Percentiles rank a stretch among this genome's conserved stretches.
Conservation (phyloP, 2,888 invertebrate species). For the Pollenia labialis region DNA sequence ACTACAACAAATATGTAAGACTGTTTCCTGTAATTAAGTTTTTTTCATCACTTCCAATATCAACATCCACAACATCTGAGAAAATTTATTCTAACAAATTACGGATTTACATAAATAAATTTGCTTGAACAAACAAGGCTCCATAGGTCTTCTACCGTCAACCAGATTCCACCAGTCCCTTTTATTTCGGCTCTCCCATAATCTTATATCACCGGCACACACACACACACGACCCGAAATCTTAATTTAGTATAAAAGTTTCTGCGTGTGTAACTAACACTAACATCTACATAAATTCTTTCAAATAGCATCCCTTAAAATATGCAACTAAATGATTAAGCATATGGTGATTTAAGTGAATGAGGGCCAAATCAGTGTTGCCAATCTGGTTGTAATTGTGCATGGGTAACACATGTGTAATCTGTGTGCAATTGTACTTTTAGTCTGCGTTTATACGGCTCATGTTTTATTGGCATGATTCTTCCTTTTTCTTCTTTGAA, state of each 20-base stretch:
- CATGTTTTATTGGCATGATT: too few relatives aligned
- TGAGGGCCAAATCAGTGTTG: not conserved
- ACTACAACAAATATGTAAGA: too few relatives aligned
- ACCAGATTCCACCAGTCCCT: not conserved
- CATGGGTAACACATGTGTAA: too few relatives aligned
- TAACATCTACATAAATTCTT: not conserved
- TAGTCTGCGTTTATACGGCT: too few relatives aligned
- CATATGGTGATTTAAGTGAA: not conserved
- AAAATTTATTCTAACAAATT: constrained; percentile 20
- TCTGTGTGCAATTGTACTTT: too few relatives aligned
- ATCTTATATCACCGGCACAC: constrained; percentile 9
- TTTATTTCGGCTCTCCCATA: not conserved
- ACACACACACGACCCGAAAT: not conserved
- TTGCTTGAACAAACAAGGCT: constrained; percentile 18
- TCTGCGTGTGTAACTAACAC: not conserved
- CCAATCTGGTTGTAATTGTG: too few relatives aligned
- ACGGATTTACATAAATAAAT: constrained; percentile 43
- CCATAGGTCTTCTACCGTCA: not conserved
- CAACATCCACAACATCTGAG: not conserved
- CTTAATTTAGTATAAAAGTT: constrained; percentile 4
- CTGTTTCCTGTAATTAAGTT: constrained; percentile 14
- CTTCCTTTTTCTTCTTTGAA: too few relatives aligned
- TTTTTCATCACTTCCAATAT: not conserved
- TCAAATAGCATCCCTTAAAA: constrained; percentile 28
- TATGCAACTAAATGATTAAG: constrained; percentile 15